phyloP scores from a whole-genome alignment of 2,797 vertebrate species.

The Peromyscus melanophrys region DNA sequence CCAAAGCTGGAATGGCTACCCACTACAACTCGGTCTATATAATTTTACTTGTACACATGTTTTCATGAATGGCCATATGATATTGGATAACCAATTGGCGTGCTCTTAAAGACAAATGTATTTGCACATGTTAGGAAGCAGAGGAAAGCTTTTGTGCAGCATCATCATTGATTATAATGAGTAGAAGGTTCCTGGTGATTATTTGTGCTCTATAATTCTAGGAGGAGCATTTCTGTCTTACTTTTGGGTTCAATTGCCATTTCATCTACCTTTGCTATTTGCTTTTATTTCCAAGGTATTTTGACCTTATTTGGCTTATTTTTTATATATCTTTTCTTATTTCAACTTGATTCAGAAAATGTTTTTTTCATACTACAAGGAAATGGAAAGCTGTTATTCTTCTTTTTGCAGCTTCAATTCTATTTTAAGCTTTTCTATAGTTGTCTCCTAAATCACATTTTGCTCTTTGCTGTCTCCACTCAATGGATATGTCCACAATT shows the following conservation, averaged over 20 bases:
- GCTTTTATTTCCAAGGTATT: slow-evolving; percentile 23
- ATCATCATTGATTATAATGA: no score
- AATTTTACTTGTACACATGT: neutral
- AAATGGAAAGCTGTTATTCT: slow-evolving; percentile 64
- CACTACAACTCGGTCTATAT: neutral
- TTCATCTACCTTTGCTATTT: neutral
- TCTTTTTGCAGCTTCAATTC: slow-evolving; percentile 35
- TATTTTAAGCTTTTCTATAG: slow-evolving; percentile 74
- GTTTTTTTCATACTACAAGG: slow-evolving; percentile 43
- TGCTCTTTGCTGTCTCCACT: slow-evolving; percentile 59
- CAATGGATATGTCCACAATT: neutral
- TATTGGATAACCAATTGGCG: neutral
- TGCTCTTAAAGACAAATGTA: neutral
- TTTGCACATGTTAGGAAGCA: neutral
- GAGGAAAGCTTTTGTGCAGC: no score
- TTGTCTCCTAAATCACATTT: slow-evolving; percentile 50
- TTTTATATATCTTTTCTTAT: slow-evolving; percentile 24
- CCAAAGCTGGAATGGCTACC: no score
- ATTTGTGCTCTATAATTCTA: neutral
- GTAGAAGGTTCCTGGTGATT: neutral
- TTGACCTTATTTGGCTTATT: slow-evolving; percentile 41
- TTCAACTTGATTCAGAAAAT: slow-evolving; percentile 41
- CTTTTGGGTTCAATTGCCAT: neutral
- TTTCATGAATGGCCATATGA: neutral
- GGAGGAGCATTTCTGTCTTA: neutral